Conservation (phyloP, 2,888 invertebrate species). For the Caenorhabditis imperialis region DNA sequence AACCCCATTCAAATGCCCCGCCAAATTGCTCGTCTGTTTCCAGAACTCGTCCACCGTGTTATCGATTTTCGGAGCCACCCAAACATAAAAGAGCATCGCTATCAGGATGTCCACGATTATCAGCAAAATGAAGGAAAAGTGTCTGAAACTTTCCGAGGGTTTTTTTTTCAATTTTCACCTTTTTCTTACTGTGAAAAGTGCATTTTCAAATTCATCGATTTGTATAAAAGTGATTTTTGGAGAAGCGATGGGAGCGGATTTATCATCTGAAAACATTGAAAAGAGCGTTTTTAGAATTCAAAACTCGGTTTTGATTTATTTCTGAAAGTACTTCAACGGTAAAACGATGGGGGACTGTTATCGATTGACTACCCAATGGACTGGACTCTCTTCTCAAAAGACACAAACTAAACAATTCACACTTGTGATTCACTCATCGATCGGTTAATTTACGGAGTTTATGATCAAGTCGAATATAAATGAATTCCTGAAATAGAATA, state of each 20-base stretch:
- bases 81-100: slow-evolving; percentile 1
- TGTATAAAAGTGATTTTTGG: no score
- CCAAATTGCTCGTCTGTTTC: slow-evolving; percentile 9
- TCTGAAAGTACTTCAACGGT: slow-evolving; percentile 36
- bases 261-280: no score
- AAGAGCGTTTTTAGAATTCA: no score
- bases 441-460: slow-evolving; percentile 10
- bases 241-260: no score
- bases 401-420: slow-evolving; percentile 17
- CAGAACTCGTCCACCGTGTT: slow-evolving; percentile 28
- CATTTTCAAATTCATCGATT: no score
- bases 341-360: slow-evolving; percentile 33
- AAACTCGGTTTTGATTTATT: slow-evolving; percentile 3
- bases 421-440: neutral
- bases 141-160: neutral
- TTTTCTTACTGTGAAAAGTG: no score
- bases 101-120: slow-evolving; percentile 22
- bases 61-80: slow-evolving; percentile 6
- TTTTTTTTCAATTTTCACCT: neutral
- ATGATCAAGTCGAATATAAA: slow-evolving; percentile 3
- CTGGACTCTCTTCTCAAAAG: slow-evolving; percentile 24
- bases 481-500: slow-evolving; percentile 3
- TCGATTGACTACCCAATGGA: slow-evolving; percentile 35
- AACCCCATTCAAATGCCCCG: slow-evolving; percentile 31
- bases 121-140: slow-evolving; percentile 2